Evolutionary conservation across 2,113 vertebrate species (phyloP).

Genomic region (Narcine bancroftii): DNA sequence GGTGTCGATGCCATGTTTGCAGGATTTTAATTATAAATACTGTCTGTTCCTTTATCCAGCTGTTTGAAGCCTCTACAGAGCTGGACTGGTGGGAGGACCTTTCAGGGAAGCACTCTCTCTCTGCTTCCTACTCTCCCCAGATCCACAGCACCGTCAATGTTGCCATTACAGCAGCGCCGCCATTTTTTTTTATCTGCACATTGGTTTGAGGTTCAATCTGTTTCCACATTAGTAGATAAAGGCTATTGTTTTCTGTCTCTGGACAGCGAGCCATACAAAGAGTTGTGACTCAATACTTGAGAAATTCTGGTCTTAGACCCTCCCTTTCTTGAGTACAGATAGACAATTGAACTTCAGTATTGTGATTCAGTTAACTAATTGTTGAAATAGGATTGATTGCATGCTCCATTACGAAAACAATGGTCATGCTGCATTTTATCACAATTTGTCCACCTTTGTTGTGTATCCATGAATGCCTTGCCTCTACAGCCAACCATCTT

Average conservation of each 20-base stretch:
- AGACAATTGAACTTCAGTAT: not conserved
- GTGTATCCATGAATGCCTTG: not conserved
- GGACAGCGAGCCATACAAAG: not conserved
- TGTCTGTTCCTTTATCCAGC: too few relatives aligned
- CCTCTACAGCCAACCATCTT: not conserved
- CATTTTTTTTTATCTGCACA: too few relatives aligned
- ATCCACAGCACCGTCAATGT: too few relatives aligned
- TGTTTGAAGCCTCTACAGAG: too few relatives aligned
- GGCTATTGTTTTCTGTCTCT: not conserved
- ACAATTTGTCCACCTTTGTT: not conserved
- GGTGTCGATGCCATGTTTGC: too few relatives aligned
- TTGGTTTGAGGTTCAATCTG: not conserved
- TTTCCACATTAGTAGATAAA: not conserved
- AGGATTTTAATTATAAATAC: too few relatives aligned
- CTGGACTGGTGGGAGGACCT: too few relatives aligned
- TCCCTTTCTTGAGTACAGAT: not conserved
- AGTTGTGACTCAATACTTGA: not conserved
- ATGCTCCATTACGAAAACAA: not conserved
- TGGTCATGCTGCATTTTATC: not conserved
- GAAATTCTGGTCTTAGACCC: not conserved
- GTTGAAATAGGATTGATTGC: too few relatives aligned
- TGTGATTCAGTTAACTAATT: not conserved
- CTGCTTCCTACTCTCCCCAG: too few relatives aligned
- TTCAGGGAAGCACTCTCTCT: too few relatives aligned
- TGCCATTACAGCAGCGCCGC: too few relatives aligned